Base-by-base conservation (phyloP, 92 coral and sea anemone species). In the Meandrina meandrites region DNA sequence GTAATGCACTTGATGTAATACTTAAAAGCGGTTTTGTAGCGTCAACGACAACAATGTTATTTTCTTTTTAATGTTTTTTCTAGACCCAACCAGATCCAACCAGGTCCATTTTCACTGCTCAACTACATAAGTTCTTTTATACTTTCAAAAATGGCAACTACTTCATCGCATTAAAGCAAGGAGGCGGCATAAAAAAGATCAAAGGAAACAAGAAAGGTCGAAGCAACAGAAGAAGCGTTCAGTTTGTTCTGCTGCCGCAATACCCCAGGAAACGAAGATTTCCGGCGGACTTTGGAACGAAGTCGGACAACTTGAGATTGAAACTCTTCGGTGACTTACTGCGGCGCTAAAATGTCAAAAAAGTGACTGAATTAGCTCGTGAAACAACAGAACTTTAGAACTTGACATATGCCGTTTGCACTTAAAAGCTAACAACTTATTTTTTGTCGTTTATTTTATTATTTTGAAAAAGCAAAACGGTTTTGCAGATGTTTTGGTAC, bases 101-200 rank as follows among this genome's bases (percentile, higher is more conserved):
- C 32, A 57, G 51, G 8, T 60, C 88, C 66, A 66, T 78, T 42
- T 85, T 85, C 83, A 76, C 34, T 16, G 75, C 28, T 11, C 75
- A 85, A 64, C 24, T 85, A 19, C 51, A 57, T 9, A 31, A 22
- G 66, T 75, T 19, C 17, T 85, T 85, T 67, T 85, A 18, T 18
- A 31, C 88, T 8, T 85, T 85, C 67, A 62, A 78, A 42, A 85
- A 85, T 31, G 76, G 77, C 48, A 22, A 77, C 19, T 47, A 58
- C 32, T 85, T 76, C 82, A 85, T 85, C 31, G 88, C 82, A 50
- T 62, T 85, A 45, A 85, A 77, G 31, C 76, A 62, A 27, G 82
- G 50, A 7, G 88, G 88, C 8, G 42, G 13, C 19, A 32, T 64
- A 1, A 85, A 67, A 68, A 85, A 67, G 76, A 30, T 60, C 24